phyloP scores from a whole-genome alignment of 2,113 vertebrate species.

The Dissostichus mawsoni region DNA sequence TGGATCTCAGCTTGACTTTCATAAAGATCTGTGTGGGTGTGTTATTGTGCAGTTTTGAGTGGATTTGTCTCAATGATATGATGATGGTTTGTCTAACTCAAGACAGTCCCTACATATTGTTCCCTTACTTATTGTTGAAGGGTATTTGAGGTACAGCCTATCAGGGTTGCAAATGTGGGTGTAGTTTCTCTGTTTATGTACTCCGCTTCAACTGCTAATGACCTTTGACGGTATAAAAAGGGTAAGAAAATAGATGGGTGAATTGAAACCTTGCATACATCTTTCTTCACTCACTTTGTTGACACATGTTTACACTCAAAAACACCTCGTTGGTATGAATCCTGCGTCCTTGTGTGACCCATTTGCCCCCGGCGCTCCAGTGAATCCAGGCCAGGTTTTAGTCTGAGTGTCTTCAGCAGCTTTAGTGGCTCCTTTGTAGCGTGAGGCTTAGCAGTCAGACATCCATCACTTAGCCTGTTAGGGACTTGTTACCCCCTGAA shows the following conservation, averaged over 20 bases:
- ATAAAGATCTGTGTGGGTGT: too few relatives aligned
- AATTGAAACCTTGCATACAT: not conserved
- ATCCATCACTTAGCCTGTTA: conserved; percentile 52
- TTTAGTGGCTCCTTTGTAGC: conserved; percentile 65
- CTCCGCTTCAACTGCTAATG: not conserved
- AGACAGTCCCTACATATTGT: not conserved
- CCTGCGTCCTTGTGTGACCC: not conserved
- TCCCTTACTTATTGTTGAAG: not conserved
- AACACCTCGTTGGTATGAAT: not conserved
- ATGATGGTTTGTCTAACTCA: too few relatives aligned
- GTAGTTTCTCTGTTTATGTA: too few relatives aligned
- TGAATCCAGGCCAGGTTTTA: conserved; percentile 70
- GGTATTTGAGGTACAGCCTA: not conserved
- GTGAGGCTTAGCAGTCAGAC: conserved; percentile 61
- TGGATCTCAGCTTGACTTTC: too few relatives aligned
- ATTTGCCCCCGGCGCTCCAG: conserved; percentile 19
- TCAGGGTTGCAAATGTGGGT: not conserved
- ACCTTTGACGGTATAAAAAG: not conserved
- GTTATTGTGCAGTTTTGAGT: too few relatives aligned
- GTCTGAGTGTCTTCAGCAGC: conserved; percentile 60
- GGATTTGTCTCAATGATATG: not conserved
- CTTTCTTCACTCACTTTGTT: too few relatives aligned
- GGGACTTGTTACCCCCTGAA: conserved; percentile 27
- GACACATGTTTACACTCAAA: too few relatives aligned
- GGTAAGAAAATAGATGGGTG: not conserved